These are phyloP conservation scores for Plotosus lineatus DNA, from an alignment of 2,113 vertebrate species.

Conservation along the genomic window DNA sequence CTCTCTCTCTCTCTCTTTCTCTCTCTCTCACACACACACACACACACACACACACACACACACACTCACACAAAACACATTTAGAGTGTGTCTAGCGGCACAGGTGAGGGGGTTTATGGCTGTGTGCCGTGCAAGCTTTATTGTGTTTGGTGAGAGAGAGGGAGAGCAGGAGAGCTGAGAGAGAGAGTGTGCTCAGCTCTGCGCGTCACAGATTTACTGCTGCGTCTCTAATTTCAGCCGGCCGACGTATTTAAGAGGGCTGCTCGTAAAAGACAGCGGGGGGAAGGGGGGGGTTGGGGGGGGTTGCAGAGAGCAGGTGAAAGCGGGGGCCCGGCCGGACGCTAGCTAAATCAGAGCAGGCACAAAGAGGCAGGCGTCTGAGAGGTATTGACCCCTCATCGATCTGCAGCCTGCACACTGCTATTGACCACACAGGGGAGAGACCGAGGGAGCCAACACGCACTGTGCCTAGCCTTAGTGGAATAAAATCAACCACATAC, in stretches of 20 bases:
- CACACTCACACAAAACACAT: constrained; percentile 5
- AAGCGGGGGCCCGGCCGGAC: constrained; percentile 65
- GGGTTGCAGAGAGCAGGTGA: constrained; percentile 50
- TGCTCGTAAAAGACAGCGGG: constrained; percentile 67
- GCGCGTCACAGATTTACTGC: constrained; percentile 66
- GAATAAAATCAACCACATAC: constrained; percentile 69
- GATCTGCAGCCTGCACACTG: constrained; percentile 73
- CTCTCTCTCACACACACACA: not conserved
- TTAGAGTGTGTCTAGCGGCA: constrained; percentile 30
- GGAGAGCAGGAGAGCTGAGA: constrained; percentile 5
- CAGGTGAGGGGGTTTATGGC: constrained; percentile 47
- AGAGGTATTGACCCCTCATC: constrained; percentile 80
- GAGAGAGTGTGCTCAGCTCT: constrained; percentile 43
- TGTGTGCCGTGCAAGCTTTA: constrained; percentile 56
- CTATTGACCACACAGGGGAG: constrained; percentile 79
- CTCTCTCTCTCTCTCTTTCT: not conserved
- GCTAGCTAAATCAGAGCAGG: constrained; percentile 78
- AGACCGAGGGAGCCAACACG: constrained; percentile 70
- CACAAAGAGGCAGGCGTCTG: constrained; percentile 81
- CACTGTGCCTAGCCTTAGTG: constrained; percentile 66
- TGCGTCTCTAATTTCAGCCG: constrained; percentile 68
- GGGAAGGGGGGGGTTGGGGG: constrained; percentile 28
- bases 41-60: constrained; percentile 4
- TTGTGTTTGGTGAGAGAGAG: constrained; percentile 56
- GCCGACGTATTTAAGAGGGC: constrained; percentile 70